These are phyloP conservation scores for Paedocypris sp. DNA, from an alignment of 2,113 vertebrate genomes.

Conservation along the genomic window DNA sequence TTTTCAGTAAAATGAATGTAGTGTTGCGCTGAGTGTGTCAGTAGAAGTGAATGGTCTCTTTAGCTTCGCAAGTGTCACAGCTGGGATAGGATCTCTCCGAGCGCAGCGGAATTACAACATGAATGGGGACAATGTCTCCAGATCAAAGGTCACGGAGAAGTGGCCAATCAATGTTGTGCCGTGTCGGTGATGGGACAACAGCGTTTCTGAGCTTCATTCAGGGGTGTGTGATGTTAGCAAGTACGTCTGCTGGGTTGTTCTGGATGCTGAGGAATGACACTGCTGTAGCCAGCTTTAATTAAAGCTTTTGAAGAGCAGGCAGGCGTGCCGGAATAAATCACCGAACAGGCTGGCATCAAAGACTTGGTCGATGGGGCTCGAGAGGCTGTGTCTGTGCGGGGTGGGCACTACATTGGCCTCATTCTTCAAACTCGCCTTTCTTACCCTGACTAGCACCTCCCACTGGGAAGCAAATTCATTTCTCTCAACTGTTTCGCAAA, in stretches of 20 bases:
- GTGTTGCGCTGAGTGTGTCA: too few species aligned
- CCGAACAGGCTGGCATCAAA: constrained; percentile 27
- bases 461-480: constrained; percentile 39
- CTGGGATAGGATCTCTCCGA: too few species aligned
- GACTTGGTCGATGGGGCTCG: constrained; percentile 29
- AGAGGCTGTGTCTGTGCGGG: constrained; percentile 21
- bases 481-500: constrained; percentile 30
- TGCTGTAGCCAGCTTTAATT: constrained; percentile 34
- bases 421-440: constrained; percentile 30
- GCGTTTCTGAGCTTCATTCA: not conserved
- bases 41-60: too few species aligned
- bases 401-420: constrained; percentile 18
- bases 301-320: constrained; percentile 39
- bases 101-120: too few species aligned
- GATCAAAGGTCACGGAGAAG: not conserved
- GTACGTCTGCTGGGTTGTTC: constrained; percentile 33
- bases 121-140: not conserved
- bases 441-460: constrained; percentile 28
- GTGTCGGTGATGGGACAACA: not conserved
- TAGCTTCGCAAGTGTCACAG: too few species aligned
- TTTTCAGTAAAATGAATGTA: too few species aligned
- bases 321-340: constrained; percentile 36
- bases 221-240: constrained; percentile 10
- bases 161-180: not conserved
- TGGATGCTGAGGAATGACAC: constrained; percentile 26